Base-by-base conservation (phyloP, 1,140 invertebrate species). In the Drosophila lini region DNA sequence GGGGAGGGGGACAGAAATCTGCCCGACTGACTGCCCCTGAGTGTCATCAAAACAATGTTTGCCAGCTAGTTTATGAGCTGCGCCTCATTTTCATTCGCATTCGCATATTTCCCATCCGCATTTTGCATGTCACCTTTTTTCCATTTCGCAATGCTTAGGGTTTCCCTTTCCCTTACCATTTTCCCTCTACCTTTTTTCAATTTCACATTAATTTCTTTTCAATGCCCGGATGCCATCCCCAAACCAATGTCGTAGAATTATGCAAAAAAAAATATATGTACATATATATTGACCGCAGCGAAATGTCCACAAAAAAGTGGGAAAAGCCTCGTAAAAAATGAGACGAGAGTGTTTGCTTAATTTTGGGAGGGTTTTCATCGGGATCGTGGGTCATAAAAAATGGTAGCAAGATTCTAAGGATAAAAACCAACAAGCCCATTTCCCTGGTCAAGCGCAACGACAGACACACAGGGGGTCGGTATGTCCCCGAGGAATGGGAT, bases 41-140 rank as follows among this genome's bases (percentile, higher is more conserved):
- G 83, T 86, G 83, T 86, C 83, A 86, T 86, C 83, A 86, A 86
- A 88, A 88, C 83, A 88, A 88, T 83, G 83, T 88, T 88, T 88
- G 83, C 53, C 80, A 78, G 77, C 56, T 88, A 88, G 83, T 88
- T 88, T 88, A 88, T 88, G 84, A 83, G 83, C 80, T 86, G 83
- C 63, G 75, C 65, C 76, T 83, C 81, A 77, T 74, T 76, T 80
- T 68, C 65, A 78, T 11, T 36, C 7, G 0, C 31, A 45, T 15
- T 45, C 22, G 44, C 19, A 63, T 78, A 68, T 78, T 81, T 65
- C 57, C 70, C 71, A 62, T 44, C 63, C 36, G 48, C 61, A 58
- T 80, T 76, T 83, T 65, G 41, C 80, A 70, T 80, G 41, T 81
- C 67, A 42, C 57, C 47, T 68, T 81, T 69, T 70, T 50, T 22